phyloP scores from a whole-genome alignment of 2,888 invertebrate genomes.

The Trichacis sp. region DNA sequence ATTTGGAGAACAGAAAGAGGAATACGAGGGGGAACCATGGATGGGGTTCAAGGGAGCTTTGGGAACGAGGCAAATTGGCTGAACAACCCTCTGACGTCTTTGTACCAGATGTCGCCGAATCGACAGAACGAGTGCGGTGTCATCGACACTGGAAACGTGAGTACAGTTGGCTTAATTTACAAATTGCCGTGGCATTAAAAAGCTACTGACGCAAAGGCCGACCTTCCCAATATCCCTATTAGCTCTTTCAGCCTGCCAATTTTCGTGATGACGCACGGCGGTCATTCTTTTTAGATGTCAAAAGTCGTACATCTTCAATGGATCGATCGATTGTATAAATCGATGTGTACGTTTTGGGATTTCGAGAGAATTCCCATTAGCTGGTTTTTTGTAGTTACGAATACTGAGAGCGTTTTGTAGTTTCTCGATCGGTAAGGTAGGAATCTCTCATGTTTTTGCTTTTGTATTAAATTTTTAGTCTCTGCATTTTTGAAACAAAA shows the following conservation, averaged over 20 bases:
- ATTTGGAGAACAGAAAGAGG: slow-evolving; percentile 10
- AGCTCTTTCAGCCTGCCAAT: background rate
- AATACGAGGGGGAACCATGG: slow-evolving; percentile 55
- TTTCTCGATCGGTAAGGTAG: too few species aligned
- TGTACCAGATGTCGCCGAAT: slow-evolving; percentile 61
- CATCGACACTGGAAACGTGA: slow-evolving; percentile 60
- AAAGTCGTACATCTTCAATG: too few species aligned
- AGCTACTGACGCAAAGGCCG: background rate
- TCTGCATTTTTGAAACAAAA: too few species aligned
- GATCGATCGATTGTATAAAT: too few species aligned
- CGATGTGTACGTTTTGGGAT: too few species aligned
- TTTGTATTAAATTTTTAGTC: too few species aligned
- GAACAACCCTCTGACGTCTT: slow-evolving; percentile 54
- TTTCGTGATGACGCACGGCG: too few species aligned
- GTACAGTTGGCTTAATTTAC: slow-evolving; percentile 29
- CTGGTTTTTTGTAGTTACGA: too few species aligned
- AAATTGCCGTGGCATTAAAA: background rate
- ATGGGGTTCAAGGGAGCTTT: slow-evolving; percentile 58
- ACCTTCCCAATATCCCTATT: slow-evolving; percentile 1
- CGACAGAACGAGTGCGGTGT: slow-evolving; percentile 56
- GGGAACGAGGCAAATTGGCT: slow-evolving; percentile 62
- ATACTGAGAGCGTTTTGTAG: too few species aligned
- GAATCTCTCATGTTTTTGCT: too few species aligned
- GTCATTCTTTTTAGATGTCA: too few species aligned
- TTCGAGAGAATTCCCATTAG: too few species aligned